Conservation (phyloP, 2,888 invertebrate species). For the Lasioglossum calceatum region DNA sequence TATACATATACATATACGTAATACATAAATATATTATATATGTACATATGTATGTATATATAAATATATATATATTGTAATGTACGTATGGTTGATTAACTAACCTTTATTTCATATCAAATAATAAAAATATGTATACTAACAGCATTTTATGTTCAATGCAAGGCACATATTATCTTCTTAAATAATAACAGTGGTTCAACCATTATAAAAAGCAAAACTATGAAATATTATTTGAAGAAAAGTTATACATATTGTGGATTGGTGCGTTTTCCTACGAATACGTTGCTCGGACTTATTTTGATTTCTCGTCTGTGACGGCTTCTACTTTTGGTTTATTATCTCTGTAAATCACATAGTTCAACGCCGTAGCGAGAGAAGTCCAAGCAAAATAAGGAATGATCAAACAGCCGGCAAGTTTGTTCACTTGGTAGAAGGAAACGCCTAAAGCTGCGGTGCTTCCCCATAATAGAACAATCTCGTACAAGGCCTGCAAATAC, state of each 20-base stretch:
- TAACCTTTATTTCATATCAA: slow-evolving; percentile 81
- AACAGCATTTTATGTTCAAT: slow-evolving; percentile 72
- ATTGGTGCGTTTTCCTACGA: slow-evolving; percentile 9
- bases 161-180: slow-evolving; percentile 58
- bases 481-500: slow-evolving; percentile 86
- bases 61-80: slow-evolving; percentile 76
- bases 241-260: slow-evolving; percentile 12
- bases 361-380: slow-evolving; percentile 89
- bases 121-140: slow-evolving; percentile 80
- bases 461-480: slow-evolving; percentile 87
- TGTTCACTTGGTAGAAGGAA: slow-evolving; percentile 88
- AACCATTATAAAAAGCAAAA: slow-evolving; percentile 48
- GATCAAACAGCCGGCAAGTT: slow-evolving; percentile 88
- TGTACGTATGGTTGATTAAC: slow-evolving; percentile 79
- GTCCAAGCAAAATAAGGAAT: slow-evolving; percentile 92
- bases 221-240: slow-evolving; percentile 19
- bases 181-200: slow-evolving; percentile 52
- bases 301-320: slow-evolving; percentile 72
- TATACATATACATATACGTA: too few relatives aligned
- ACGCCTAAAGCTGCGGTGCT: slow-evolving; percentile 87
- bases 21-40: slow-evolving; percentile 49
- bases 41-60: slow-evolving; percentile 48
- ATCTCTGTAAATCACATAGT: slow-evolving; percentile 88
- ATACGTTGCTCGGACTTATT: slow-evolving; percentile 36
- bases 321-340: slow-evolving; percentile 82